phyloP scores from a whole-genome alignment of 2,888 invertebrate genomes.

The Sesamia inferens region DNA sequence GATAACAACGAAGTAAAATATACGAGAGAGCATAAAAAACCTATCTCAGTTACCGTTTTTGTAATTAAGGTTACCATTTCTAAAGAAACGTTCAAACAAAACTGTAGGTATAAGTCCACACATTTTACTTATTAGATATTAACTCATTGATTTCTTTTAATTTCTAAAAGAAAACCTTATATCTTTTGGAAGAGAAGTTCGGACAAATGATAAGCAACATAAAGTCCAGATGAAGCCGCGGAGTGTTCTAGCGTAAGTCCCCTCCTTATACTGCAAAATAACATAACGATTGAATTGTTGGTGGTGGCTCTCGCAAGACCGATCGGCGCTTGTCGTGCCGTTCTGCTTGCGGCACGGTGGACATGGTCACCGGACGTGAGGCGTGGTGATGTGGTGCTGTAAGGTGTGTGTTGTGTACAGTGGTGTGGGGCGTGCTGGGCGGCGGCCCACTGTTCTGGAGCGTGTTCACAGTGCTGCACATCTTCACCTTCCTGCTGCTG shows the following conservation, averaged over 20 bases:
- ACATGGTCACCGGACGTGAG: too few species aligned
- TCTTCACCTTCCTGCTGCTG: conserved; percentile 92
- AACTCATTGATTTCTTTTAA: too few species aligned
- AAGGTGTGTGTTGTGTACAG: conserved; percentile 72
- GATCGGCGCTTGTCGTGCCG: too few species aligned
- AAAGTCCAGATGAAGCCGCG: neutral
- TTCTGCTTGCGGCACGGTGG: neutral
- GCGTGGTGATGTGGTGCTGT: neutral
- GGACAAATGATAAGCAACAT: neutral
- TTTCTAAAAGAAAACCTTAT: too few species aligned
- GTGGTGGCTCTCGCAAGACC: too few species aligned
- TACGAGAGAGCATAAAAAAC: neutral
- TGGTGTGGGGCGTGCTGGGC: conserved; percentile 93
- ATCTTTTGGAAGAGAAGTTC: neutral
- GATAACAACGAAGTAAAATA: neutral
- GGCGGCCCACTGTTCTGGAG: conserved; percentile 93
- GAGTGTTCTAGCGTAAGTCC: too few species aligned
- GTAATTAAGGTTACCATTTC: neutral
- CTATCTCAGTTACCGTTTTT: neutral
- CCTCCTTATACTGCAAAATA: neutral
- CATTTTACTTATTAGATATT: neutral
- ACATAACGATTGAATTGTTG: neutral
- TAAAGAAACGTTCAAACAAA: neutral
- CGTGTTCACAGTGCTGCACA: conserved; percentile 93
- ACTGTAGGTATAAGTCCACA: neutral